Percentiles rank a stretch among this genome's conserved stretches.
phyloP scores from a whole-genome alignment of 2,888 invertebrate species.

The Elmis aenea region DNA sequence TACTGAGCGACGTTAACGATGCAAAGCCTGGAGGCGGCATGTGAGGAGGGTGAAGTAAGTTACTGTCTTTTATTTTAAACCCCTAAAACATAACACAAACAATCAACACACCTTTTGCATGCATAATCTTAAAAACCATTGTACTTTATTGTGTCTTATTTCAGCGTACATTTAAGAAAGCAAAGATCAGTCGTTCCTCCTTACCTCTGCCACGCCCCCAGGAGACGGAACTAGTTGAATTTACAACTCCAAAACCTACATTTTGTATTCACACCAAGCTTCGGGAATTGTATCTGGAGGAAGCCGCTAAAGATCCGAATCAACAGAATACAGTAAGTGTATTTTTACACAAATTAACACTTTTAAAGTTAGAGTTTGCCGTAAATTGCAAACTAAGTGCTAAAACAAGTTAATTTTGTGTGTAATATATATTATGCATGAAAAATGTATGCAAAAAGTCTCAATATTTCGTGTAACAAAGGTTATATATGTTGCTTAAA shows the following conservation, averaged over 20 bases:
- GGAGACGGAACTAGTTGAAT: constrained; percentile 30
- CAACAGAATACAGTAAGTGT: constrained; percentile 28
- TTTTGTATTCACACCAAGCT: constrained; percentile 47
- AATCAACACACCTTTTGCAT: constrained; percentile 1
- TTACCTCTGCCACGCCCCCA: constrained; percentile 40
- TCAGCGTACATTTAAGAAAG: constrained; percentile 41
- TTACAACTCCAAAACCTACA: constrained; percentile 29
- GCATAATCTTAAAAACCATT: too few relatives aligned
- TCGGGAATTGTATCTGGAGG: constrained; percentile 44
- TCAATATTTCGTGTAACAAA: too few relatives aligned
- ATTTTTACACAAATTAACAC: too few relatives aligned
- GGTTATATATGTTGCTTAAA: too few relatives aligned
- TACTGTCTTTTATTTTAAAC: constrained; percentile 21
- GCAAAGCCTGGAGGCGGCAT: constrained; percentile 63
- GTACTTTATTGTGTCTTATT: too few relatives aligned
- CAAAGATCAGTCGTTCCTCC: constrained; percentile 39
- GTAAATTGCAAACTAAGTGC: background rate
- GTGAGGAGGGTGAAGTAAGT: constrained; percentile 63
- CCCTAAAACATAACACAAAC: background rate
- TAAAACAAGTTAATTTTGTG: background rate
- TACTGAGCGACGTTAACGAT: constrained; percentile 50
- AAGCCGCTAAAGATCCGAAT: constrained; percentile 34
- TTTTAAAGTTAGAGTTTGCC: too few relatives aligned
- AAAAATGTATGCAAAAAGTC: too few relatives aligned
- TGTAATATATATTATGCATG: too few relatives aligned